A percentile compares a stretch with the other conserved stretches of the same genome.
Evolutionary conservation across 2,888 invertebrate species (phyloP).

Genomic region (Acleris holmiana): DNA sequence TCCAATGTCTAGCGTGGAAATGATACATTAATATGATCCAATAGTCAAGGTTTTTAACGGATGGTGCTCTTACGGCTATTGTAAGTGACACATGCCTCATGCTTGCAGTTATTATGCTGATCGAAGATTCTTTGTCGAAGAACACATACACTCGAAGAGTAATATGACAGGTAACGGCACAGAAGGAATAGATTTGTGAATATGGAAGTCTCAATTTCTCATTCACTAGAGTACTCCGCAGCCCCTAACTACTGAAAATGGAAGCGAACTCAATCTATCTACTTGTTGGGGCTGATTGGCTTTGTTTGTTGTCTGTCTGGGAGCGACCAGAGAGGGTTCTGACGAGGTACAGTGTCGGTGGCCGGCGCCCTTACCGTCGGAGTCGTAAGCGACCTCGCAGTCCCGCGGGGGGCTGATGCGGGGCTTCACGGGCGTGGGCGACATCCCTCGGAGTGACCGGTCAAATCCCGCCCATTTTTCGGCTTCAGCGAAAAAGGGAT

Average conservation of each 20-base stretch:
- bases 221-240: slow-evolving; percentile 55
- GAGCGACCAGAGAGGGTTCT: slow-evolving; percentile 52
- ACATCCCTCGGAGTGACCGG: slow-evolving; percentile 84
- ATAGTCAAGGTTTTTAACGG: not conserved
- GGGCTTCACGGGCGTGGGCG: slow-evolving; percentile 89
- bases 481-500: slow-evolving; percentile 81
- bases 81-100: slow-evolving; percentile 33
- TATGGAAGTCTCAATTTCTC: slow-evolving; percentile 63
- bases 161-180: slow-evolving; percentile 36
- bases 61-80: slow-evolving; percentile 26
- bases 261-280: slow-evolving; percentile 26
- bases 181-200: slow-evolving; percentile 57
- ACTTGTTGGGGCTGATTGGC: slow-evolving; percentile 14
- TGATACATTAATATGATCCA: slow-evolving; percentile 21
- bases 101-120: slow-evolving; percentile 29
- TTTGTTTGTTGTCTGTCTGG: slow-evolving; percentile 1
- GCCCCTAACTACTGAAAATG: slow-evolving; percentile 32
- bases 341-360: slow-evolving; percentile 72
- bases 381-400: slow-evolving; percentile 89
- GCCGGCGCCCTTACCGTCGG: slow-evolving; percentile 87
- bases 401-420: slow-evolving; percentile 88
- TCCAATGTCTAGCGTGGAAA: slow-evolving; percentile 20
- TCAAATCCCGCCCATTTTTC: slow-evolving; percentile 83
- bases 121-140: slow-evolving; percentile 47
- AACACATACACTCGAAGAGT: slow-evolving; percentile 73